phyloP scores from a whole-genome alignment of 2,113 vertebrate species.

The Montifringilla adamsi region DNA sequence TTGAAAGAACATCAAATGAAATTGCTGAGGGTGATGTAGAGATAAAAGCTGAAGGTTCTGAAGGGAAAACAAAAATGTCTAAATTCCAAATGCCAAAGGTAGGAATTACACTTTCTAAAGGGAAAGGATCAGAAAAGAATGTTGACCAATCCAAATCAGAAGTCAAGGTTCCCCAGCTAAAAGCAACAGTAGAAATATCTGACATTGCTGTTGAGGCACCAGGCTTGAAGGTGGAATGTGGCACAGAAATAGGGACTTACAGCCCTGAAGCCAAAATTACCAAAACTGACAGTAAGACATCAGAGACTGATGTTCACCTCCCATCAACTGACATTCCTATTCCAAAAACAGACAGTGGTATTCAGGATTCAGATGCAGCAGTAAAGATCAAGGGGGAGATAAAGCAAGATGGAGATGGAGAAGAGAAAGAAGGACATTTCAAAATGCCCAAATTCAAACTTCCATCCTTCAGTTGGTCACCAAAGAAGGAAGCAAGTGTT shows the following conservation, averaged over 20 bases:
- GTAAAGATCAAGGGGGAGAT: not conserved
- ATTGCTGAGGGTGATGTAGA: not conserved
- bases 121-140: not conserved
- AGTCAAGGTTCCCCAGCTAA: slow-evolving; percentile 9
- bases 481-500: slow-evolving; percentile 53
- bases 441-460: slow-evolving; percentile 66
- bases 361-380: not conserved
- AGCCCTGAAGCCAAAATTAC: not conserved
- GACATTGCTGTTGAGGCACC: slow-evolving; percentile 54
- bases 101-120: not conserved
- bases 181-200: slow-evolving; percentile 46
- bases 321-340: not conserved
- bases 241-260: not conserved
- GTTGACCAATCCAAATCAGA: slow-evolving; percentile 6
- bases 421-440: slow-evolving; percentile 54
- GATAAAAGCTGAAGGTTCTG: not conserved
- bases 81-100: slow-evolving; percentile 69
- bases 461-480: slow-evolving; percentile 61
- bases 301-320: not conserved
- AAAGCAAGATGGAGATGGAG: not conserved
- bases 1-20: not conserved
- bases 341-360: not conserved
- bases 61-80: slow-evolving; percentile 12
- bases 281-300: not conserved
- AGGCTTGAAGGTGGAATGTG: not conserved